Percentiles rank a stretch among this genome's conserved stretches.
Evolutionary conservation across 2,113 vertebrate genomes (phyloP).

Genomic region (Opisthocomus hoazin): DNA sequence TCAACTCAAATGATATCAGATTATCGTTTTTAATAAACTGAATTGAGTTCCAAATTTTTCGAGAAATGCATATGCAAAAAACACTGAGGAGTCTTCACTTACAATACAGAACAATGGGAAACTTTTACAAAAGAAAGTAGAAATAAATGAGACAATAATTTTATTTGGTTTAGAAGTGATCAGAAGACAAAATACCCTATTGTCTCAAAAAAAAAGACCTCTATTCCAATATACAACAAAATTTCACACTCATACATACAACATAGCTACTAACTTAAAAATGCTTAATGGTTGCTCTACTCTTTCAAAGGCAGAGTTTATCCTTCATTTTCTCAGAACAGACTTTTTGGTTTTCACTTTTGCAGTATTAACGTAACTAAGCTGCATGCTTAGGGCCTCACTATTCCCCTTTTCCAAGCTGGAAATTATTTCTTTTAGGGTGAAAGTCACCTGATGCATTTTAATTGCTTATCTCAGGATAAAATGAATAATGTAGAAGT

Average conservation of each 20-base stretch:
- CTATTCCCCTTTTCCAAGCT: background rate
- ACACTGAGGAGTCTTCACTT: rapidly evolving
- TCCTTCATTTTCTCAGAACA: background rate
- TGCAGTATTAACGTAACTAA: background rate
- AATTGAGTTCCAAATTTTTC: background rate
- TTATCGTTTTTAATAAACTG: background rate
- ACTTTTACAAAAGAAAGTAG: background rate
- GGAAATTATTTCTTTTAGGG: background rate
- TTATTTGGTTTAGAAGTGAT: background rate
- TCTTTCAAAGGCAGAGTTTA: background rate
- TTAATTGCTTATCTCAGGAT: background rate
- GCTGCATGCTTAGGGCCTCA: background rate
- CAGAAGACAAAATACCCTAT: background rate
- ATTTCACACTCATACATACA: background rate
- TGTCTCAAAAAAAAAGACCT: rapidly evolving
- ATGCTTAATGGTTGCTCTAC: background rate
- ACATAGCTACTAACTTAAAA: background rate
- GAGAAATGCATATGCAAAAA: background rate
- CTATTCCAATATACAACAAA: background rate
- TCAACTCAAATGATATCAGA: background rate
- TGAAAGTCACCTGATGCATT: background rate
- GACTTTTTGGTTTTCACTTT: background rate
- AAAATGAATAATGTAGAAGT: background rate
- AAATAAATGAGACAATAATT: background rate
- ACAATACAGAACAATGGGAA: background rate